Evolutionary conservation across 2,797 vertebrate species (phyloP).

Genomic region (Gambelia wislizenii): DNA sequence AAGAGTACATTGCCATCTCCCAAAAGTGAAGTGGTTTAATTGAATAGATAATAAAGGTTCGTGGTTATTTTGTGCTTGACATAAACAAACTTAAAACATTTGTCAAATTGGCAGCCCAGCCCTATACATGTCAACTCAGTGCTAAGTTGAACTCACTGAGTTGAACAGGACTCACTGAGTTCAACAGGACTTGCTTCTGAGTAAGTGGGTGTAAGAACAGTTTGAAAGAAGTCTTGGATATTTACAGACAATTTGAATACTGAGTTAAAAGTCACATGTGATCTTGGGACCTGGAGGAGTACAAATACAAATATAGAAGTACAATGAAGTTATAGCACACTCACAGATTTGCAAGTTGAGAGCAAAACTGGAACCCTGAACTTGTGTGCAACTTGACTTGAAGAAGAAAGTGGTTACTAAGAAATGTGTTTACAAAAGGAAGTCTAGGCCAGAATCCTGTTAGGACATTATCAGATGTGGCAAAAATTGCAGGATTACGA

Average conservation of each 20-base stretch:
- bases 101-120: background rate
- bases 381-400: background rate
- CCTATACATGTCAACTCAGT: background rate
- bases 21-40: slow-evolving; percentile 40
- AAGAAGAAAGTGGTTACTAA: background rate
- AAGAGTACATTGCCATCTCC: slow-evolving; percentile 33
- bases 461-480: too few species aligned
- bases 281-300: background rate
- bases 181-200: background rate
- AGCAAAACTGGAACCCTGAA: background rate
- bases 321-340: background rate
- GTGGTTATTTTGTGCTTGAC: background rate
- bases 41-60: background rate
- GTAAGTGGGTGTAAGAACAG: background rate
- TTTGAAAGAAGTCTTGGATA: background rate
- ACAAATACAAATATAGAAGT: background rate
- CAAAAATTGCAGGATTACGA: too few species aligned
- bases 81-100: background rate
- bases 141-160: background rate
- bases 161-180: background rate
- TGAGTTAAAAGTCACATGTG: background rate
- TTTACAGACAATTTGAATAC: background rate
- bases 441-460: background rate
- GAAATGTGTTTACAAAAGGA: background rate
- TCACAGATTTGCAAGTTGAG: background rate